A percentile compares a stretch with the other conserved stretches of the same genome.
Evolutionary conservation across 1,140 invertebrate genomes (phyloP).

Genomic region (Platyscapa corneri): DNA sequence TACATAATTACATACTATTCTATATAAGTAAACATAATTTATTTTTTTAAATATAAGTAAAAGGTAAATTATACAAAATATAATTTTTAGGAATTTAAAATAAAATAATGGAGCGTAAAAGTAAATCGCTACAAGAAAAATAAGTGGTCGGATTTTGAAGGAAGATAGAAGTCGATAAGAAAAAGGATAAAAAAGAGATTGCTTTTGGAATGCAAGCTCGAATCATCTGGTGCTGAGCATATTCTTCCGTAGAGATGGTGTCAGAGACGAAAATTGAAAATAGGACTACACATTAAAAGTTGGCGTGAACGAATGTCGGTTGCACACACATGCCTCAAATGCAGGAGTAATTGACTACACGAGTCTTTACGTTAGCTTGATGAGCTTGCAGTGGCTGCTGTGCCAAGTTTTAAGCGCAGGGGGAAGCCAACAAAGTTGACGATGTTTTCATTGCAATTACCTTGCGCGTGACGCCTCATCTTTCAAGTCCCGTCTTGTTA

Average conservation of each 20-base stretch:
- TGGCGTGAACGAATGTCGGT: conserved; percentile 54
- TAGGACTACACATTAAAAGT: conserved; percentile 63
- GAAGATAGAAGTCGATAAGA: not conserved
- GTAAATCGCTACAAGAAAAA: too few relatives aligned
- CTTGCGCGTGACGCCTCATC: conserved; percentile 24
- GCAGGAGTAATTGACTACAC: not conserved
- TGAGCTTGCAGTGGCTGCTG: conserved; percentile 25
- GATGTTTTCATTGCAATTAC: conserved; percentile 72
- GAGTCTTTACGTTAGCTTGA: conserved; percentile 14
- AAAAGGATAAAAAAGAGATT: not conserved
- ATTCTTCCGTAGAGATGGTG: conserved; percentile 57
- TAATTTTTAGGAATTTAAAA: too few relatives aligned
- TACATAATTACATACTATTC: too few relatives aligned
- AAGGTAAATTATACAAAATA: too few relatives aligned
- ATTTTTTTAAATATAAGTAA: too few relatives aligned
- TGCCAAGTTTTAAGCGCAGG: not conserved
- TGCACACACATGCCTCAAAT: not conserved
- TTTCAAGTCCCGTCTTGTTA: conserved; percentile 35
- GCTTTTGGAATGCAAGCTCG: conserved; percentile 48
- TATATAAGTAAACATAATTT: too few relatives aligned
- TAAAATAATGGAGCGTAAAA: too few relatives aligned
- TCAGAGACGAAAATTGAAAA: conserved; percentile 66
- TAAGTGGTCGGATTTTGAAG: not conserved
- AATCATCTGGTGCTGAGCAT: conserved; percentile 67
- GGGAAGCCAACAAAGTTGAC: conserved; percentile 60